Conservation (phyloP, 2,113 vertebrate genomes). For the Verasper variegatus region DNA sequence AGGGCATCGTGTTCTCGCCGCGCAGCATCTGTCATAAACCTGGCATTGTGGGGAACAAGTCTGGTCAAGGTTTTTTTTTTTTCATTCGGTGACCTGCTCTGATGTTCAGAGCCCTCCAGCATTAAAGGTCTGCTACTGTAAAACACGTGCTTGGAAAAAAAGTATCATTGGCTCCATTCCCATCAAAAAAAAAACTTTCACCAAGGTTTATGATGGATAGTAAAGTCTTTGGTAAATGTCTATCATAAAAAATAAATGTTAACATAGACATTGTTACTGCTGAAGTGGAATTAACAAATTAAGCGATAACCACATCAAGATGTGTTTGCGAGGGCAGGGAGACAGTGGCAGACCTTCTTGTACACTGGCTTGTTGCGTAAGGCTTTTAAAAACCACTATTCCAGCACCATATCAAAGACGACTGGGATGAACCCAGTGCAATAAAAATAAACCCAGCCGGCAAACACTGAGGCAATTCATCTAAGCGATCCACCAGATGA, state of each 20-base stretch:
- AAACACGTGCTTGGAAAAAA: conserved; percentile 17
- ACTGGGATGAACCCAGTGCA: conserved; percentile 54
- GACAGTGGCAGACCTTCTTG: conserved; percentile 66
- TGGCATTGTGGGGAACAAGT: conserved; percentile 55
- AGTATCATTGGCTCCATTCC: conserved; percentile 23
- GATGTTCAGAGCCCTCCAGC: conserved; percentile 6
- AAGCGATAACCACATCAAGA: conserved; percentile 80
- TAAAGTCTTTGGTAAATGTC: conserved; percentile 72
- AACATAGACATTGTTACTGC: conserved; percentile 75
- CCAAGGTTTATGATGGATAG: conserved; percentile 61
- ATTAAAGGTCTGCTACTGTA: conserved; percentile 30
- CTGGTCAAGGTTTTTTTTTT: not conserved
- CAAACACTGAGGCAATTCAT: conserved; percentile 46
- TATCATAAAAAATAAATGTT: conserved; percentile 77
- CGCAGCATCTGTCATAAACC: conserved; percentile 98
- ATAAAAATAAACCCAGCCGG: conserved; percentile 56
- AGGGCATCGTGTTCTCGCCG: conserved; percentile 93
- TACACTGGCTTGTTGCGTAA: conserved; percentile 48
- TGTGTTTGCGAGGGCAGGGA: conserved; percentile 61
- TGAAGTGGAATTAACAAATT: conserved; percentile 82
- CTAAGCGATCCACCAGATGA: conserved; percentile 66
- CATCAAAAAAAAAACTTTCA: conserved; percentile 41
- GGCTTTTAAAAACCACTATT: conserved; percentile 56
- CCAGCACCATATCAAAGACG: conserved; percentile 69
- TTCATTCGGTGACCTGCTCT: not conserved